phyloP scores from a whole-genome alignment of 2,797 vertebrate species.

The Enteromius radiatus region DNA sequence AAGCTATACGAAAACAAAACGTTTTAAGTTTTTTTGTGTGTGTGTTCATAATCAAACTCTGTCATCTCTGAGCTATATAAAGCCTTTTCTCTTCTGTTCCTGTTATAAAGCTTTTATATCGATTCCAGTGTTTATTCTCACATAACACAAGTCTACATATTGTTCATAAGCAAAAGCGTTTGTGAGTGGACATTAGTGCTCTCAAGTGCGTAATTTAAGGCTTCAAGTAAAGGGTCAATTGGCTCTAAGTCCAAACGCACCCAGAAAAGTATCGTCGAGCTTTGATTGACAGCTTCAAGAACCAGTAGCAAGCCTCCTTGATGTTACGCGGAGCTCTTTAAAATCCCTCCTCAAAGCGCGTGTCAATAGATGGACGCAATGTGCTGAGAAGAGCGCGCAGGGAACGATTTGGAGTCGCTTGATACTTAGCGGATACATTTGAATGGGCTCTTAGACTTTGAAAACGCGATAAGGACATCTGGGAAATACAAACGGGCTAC shows the following conservation, averaged over 20 bases:
- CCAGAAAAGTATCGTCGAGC: conserved; percentile 35
- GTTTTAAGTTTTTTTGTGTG: too few species aligned
- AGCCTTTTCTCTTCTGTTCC: neutral
- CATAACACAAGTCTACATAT: neutral
- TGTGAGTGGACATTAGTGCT: conserved; percentile 53
- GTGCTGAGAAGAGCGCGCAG: conserved; percentile 55
- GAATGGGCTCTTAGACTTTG: conserved; percentile 52
- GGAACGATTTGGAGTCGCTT: conserved; percentile 56
- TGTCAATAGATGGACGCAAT: conserved; percentile 83
- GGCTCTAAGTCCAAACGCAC: conserved; percentile 43
- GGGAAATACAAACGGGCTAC: conserved; percentile 37
- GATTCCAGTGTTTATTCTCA: conserved; percentile 1
- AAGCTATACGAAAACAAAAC: neutral
- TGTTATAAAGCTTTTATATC: neutral
- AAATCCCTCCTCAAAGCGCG: conserved; percentile 81
- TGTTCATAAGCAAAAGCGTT: conserved; percentile 14
- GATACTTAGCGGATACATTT: conserved; percentile 43
- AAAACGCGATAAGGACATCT: conserved; percentile 45
- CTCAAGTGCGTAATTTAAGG: conserved; percentile 64
- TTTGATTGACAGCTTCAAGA: conserved; percentile 83
- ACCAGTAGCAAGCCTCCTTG: conserved; percentile 83
- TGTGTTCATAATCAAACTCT: neutral
- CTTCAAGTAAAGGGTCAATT: conserved; percentile 58
- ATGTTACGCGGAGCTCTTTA: conserved; percentile 83
- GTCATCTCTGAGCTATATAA: neutral